Base-by-base conservation (phyloP, 2,797 vertebrate species). In the Etheostoma nigrum region DNA sequence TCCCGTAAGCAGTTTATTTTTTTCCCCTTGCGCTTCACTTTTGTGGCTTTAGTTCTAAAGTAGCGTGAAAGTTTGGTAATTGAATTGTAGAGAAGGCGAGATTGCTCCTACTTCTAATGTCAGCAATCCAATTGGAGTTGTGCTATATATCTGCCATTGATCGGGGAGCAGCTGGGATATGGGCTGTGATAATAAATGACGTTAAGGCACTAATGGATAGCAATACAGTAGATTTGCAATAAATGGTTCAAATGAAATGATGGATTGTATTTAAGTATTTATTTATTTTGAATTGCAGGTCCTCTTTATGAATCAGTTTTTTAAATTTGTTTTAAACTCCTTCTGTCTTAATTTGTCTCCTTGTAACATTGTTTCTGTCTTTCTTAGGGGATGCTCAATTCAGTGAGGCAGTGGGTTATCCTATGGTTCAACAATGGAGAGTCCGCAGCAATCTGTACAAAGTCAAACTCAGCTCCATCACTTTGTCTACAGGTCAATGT, bases 401-500 rank as follows among this genome's bases (percentile, higher is more conserved):
- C 1, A 98, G 96, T 0, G 98, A 99, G 79, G 98, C 98, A 0
- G 97, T 96, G 84, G 98, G 98, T 1, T 99, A 99, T 86, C 98
- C 98, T 9, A 98, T 99, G 97, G 95, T 99, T 53, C 98, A 99
- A 81, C 97, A 97, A 84, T 99, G 98, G 98, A 92, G 96, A 57
- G 98, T 99, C 30, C 94, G 97, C 42, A 99, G 98, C 94, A 99
- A 99, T 90, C 95, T 99, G 47, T 99, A 99, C 94, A 97, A 95
- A 73, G 98, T 99, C 88, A 99, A 98, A 84, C 97, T 99, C 78
- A 99, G 96, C 89, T 96, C 97, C 83, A 98, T 98, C 90, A 98
- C 97, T 2, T 95, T 99, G 47, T 97, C 98, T 2, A 89, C 97
- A 97, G 98, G 98, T 99, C 76, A 73, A 76, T 70, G 19, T 49